Percentiles rank a stretch among this genome's conserved stretches.
phyloP scores from a whole-genome alignment of 2,888 invertebrate genomes.

The Mesopsocus fuscifrons region DNA sequence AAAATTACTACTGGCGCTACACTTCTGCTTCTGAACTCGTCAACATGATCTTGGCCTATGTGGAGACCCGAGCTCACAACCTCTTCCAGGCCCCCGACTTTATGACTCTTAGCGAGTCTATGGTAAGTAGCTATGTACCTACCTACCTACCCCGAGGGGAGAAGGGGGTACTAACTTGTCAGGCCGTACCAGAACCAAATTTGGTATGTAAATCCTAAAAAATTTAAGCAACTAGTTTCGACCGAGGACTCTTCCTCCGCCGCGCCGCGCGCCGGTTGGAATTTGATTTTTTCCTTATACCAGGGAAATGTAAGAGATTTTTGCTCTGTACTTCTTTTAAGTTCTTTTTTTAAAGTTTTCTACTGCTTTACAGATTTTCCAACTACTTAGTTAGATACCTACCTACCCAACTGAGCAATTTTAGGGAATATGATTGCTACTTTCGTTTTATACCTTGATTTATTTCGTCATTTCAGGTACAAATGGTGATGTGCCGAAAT shows the following conservation, averaged over 20 bases:
- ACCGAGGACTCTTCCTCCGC: too few species aligned
- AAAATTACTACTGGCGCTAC: constrained; percentile 91
- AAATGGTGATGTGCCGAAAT: constrained; percentile 40
- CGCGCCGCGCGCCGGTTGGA: too few species aligned
- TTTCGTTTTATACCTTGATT: too few species aligned
- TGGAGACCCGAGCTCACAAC: constrained; percentile 66
- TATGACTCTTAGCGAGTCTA: constrained; percentile 74
- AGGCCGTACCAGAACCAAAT: not conserved
- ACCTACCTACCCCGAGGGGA: constrained; percentile 85
- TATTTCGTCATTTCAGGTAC: constrained; percentile 17
- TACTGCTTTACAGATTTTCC: too few species aligned
- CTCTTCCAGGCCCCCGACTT: constrained; percentile 72
- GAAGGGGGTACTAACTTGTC: constrained; percentile 37
- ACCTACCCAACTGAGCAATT: too few species aligned
- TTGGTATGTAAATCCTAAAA: not conserved
- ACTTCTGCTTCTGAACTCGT: constrained; percentile 84
- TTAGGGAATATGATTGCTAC: too few species aligned
- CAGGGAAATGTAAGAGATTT: too few species aligned
- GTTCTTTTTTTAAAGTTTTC: too few species aligned
- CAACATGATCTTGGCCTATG: constrained; percentile 83
- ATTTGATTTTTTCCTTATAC: too few species aligned
- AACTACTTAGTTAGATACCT: too few species aligned
- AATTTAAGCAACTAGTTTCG: too few species aligned
- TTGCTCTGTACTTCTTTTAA: too few species aligned
- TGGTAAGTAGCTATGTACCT: constrained; percentile 38